Percentiles rank a stretch among this genome's conserved stretches.
phyloP scores from a whole-genome alignment of 2,888 invertebrate species.

The Barypeithes pellucidus region DNA sequence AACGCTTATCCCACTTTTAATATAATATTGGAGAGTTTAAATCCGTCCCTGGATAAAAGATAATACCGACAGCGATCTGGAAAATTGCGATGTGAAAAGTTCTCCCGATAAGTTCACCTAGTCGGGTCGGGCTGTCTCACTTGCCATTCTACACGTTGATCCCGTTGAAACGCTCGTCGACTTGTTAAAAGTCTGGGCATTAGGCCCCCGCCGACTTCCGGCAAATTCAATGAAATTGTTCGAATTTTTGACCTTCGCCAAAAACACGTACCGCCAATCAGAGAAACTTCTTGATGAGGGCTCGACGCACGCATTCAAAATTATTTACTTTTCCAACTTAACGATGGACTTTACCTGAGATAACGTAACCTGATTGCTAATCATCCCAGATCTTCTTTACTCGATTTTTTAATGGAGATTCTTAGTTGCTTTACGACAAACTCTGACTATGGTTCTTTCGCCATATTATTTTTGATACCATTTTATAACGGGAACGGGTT shows the following conservation, averaged over 20 bases:
- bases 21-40: slow-evolving; percentile 14
- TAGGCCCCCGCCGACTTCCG: slow-evolving; percentile 55
- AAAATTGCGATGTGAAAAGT: slow-evolving; percentile 64
- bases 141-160: slow-evolving; percentile 67
- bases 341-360: slow-evolving; percentile 51
- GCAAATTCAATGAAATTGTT: slow-evolving; percentile 61
- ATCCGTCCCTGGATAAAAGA: slow-evolving; percentile 56
- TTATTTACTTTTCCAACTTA: slow-evolving; percentile 55
- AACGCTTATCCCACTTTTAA: too few relatives aligned
- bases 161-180: slow-evolving; percentile 68
- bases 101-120: slow-evolving; percentile 55
- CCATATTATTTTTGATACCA: too few relatives aligned
- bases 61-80: slow-evolving; percentile 60
- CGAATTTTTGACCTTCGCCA: slow-evolving; percentile 58
- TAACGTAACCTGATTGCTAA: slow-evolving; percentile 52
- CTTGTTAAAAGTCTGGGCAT: slow-evolving; percentile 65
- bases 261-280: slow-evolving; percentile 61
- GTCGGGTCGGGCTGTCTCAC: slow-evolving; percentile 49
- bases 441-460: too few relatives aligned
- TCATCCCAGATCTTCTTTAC: background rate
- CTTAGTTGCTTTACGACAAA: background rate
- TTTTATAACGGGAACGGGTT: too few relatives aligned
- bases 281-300: slow-evolving; percentile 55
- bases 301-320: slow-evolving; percentile 55
- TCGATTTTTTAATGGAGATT: slow-evolving; percentile 4